phyloP scores from a whole-genome alignment of 2,888 invertebrate genomes.

The Rhagophthalmus giganteus region DNA sequence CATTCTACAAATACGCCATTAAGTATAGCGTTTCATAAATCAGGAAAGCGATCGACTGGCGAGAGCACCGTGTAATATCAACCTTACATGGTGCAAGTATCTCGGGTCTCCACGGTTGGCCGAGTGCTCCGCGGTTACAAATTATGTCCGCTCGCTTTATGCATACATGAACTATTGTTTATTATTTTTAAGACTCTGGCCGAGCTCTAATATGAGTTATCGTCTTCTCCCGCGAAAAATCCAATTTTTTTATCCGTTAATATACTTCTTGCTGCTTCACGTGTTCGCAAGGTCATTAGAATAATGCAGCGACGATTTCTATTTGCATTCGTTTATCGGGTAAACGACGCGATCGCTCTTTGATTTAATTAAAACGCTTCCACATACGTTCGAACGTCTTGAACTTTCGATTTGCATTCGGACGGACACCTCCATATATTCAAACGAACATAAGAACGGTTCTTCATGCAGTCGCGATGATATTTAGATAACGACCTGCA shows the following conservation, averaged over 20 bases:
- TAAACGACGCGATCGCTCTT: too few species aligned
- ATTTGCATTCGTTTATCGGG: too few species aligned
- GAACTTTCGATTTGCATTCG: too few species aligned
- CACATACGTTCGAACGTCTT: too few species aligned
- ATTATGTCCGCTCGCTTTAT: slow-evolving; percentile 43
- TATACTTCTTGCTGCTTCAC: slow-evolving; percentile 13
- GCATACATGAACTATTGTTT: slow-evolving; percentile 45
- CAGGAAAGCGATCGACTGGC: slow-evolving; percentile 46
- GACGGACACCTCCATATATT: too few species aligned
- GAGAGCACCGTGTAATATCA: slow-evolving; percentile 47
- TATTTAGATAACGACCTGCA: slow-evolving; percentile 33
- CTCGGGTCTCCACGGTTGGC: slow-evolving; percentile 46
- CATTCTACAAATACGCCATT: slow-evolving; percentile 45
- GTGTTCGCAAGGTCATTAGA: slow-evolving; percentile 16
- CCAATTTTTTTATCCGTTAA: slow-evolving; percentile 17
- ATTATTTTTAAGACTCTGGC: slow-evolving; percentile 38
- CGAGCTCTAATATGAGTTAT: slow-evolving; percentile 51
- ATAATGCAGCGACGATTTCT: too few species aligned
- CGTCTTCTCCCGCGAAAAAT: slow-evolving; percentile 45
- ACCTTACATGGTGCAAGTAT: slow-evolving; percentile 49
- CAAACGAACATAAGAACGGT: too few species aligned
- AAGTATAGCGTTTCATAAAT: slow-evolving; percentile 41
- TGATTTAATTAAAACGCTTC: too few species aligned
- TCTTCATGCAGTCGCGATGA: slow-evolving; percentile 27
- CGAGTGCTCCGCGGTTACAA: slow-evolving; percentile 42